Conservation (phyloP, 2,888 invertebrate genomes). For the Xylota sylvarum region DNA sequence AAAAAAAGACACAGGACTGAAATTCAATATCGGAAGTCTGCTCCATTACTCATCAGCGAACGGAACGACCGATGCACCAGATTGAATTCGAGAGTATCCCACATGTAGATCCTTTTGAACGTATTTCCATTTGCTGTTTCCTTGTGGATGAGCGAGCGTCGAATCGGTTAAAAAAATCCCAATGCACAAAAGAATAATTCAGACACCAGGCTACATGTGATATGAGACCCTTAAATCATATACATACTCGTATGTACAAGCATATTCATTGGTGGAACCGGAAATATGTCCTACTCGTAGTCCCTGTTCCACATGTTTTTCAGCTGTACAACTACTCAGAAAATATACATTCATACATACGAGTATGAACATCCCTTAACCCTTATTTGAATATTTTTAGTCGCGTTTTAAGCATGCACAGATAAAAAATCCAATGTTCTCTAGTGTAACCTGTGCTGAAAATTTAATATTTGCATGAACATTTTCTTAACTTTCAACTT, state of each 20-base stretch:
- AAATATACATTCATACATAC: background rate
- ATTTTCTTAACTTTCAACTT: background rate
- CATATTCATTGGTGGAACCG: slow-evolving; percentile 4
- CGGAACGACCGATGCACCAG: slow-evolving; percentile 55
- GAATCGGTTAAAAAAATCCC: slow-evolving; percentile 25
- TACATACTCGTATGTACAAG: background rate
- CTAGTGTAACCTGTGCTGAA: background rate
- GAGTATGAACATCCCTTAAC: slow-evolving; percentile 9
- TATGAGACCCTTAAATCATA: slow-evolving; percentile 59
- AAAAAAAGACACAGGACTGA: slow-evolving; percentile 18
- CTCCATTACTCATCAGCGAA: slow-evolving; percentile 68
- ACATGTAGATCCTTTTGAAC: slow-evolving; percentile 46
- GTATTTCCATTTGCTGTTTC: slow-evolving; percentile 40
- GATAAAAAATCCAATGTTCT: slow-evolving; percentile 20
- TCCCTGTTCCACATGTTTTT: slow-evolving; percentile 29
- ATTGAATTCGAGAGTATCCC: slow-evolving; percentile 46
- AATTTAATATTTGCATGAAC: slow-evolving; percentile 47
- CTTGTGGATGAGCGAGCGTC: slow-evolving; percentile 36
- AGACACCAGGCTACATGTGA: slow-evolving; percentile 34
- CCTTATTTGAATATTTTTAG: slow-evolving; percentile 59
- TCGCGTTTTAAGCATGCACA: background rate
- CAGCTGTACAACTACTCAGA: background rate
- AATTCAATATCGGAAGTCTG: slow-evolving; percentile 70
- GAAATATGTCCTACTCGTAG: slow-evolving; percentile 38
- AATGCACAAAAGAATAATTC: slow-evolving; percentile 51